Conservation (phyloP, 2,888 invertebrate species). For the Andrena camellia region DNA sequence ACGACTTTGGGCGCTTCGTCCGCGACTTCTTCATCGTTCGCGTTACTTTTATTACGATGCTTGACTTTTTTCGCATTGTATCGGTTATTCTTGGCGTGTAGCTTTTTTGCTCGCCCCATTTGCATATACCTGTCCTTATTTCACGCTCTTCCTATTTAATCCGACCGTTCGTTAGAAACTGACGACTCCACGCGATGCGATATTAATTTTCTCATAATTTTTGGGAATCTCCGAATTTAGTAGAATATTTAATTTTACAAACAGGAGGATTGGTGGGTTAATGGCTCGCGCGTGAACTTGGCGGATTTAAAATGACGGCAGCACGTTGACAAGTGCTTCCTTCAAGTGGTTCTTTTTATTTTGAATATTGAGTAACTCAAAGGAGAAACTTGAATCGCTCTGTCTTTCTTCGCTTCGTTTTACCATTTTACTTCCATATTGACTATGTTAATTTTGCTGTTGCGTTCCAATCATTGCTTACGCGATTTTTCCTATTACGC, state of each 20-base stretch:
- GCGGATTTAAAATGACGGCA: slow-evolving; percentile 4
- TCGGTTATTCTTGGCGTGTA: background rate
- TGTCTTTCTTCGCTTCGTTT: background rate
- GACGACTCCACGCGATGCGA: too few relatives aligned
- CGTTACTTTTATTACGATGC: too few relatives aligned
- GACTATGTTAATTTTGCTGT: background rate
- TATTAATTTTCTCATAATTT: too few relatives aligned
- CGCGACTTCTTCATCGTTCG: background rate
- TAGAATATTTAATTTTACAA: background rate
- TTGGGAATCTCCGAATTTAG: background rate
- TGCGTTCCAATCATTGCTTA: background rate
- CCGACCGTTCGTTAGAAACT: background rate
- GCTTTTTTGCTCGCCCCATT: background rate
- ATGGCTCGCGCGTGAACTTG: slow-evolving; percentile 19
- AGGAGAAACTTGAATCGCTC: background rate
- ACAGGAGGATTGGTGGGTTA: background rate
- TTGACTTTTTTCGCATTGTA: background rate
- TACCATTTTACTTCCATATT: background rate
- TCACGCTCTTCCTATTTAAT: background rate
- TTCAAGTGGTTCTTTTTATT: background rate
- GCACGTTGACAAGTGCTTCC: background rate
- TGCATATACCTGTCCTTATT: background rate
- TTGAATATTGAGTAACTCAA: background rate
- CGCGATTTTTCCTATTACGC: background rate
- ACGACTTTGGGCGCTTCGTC: background rate